These are phyloP conservation scores for Sicus ferrugineus DNA, from an alignment of 2,888 invertebrate genomes.

Conservation along the genomic window DNA sequence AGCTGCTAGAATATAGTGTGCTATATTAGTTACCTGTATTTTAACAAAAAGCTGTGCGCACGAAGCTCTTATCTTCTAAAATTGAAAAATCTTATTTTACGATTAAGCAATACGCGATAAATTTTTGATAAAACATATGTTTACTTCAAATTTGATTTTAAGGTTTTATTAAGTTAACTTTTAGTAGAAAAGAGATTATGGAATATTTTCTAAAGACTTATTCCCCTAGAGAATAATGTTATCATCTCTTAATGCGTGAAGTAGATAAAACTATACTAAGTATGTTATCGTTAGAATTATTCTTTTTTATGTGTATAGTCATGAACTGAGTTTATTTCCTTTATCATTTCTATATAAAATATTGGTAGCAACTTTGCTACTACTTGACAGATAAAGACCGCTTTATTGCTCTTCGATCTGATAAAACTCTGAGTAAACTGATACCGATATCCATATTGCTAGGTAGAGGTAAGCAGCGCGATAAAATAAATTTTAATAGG, in stretches of 20 bases:
- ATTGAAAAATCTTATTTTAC: constrained; percentile 57
- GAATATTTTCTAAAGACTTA: constrained; percentile 17
- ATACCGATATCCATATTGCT: constrained; percentile 58
- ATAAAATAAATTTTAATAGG: too few relatives aligned
- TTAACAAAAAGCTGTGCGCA: not conserved
- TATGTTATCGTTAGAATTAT: constrained; percentile 42
- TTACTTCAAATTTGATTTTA: constrained; percentile 6
- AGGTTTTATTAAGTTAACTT: not conserved
- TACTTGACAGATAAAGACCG: constrained; percentile 62
- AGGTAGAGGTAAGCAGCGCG: not conserved
- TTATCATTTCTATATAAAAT: constrained; percentile 53
- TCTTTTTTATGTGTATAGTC: constrained; percentile 59
- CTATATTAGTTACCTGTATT: too few relatives aligned
- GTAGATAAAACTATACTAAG: constrained; percentile 56
- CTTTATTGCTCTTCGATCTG: constrained; percentile 61
- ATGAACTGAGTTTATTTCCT: constrained; percentile 61
- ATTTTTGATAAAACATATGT: constrained; percentile 28
- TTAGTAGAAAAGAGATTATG: not conserved
- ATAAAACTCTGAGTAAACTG: constrained; percentile 52
- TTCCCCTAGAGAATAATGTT: constrained; percentile 51
- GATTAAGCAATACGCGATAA: constrained; percentile 52
- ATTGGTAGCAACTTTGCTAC: constrained; percentile 59
- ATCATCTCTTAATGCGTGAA: constrained; percentile 58
- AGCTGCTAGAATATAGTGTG: too few relatives aligned
- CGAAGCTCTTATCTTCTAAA: constrained; percentile 48